phyloP scores from a whole-genome alignment of 2,888 invertebrate species.

The Frankliniella intonsa region DNA sequence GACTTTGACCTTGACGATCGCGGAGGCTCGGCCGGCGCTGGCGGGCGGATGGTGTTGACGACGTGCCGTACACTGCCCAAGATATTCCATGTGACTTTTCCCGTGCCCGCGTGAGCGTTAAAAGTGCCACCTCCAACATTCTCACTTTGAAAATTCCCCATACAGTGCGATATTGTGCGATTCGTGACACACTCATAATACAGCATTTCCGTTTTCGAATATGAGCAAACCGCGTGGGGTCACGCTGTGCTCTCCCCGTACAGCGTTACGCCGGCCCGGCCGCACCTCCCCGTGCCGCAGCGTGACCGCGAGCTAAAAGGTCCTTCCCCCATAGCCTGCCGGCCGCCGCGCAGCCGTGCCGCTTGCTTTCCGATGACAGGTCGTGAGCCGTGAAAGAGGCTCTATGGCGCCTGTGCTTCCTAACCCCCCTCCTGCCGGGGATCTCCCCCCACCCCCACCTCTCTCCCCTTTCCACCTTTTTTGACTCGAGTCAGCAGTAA shows the following conservation, averaged over 20 bases:
- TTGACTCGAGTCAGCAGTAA: background rate
- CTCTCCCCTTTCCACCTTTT: background rate
- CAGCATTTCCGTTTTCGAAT: no score
- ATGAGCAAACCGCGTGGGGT: no score
- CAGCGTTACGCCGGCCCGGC: background rate
- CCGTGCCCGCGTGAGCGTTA: no score
- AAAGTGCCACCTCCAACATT: no score
- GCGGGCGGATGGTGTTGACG: background rate
- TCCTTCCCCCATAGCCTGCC: background rate
- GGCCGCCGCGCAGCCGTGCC: background rate
- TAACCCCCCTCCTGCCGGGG: background rate
- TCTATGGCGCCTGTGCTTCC: background rate
- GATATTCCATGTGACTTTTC: no score
- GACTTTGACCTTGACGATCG: slow-evolving; percentile 15
- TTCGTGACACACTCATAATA: no score
- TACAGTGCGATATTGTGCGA: no score
- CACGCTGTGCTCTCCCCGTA: no score
- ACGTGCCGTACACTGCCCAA: slow-evolving; percentile 4
- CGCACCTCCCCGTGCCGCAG: background rate
- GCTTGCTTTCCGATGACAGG: background rate
- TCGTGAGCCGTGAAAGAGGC: background rate
- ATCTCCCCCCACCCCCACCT: background rate
- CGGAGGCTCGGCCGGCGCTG: background rate
- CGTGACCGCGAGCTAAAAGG: background rate
- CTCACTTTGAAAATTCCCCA: no score